phyloP scores from a whole-genome alignment of 2,888 invertebrate genomes.

The Leucozona laternaria region DNA sequence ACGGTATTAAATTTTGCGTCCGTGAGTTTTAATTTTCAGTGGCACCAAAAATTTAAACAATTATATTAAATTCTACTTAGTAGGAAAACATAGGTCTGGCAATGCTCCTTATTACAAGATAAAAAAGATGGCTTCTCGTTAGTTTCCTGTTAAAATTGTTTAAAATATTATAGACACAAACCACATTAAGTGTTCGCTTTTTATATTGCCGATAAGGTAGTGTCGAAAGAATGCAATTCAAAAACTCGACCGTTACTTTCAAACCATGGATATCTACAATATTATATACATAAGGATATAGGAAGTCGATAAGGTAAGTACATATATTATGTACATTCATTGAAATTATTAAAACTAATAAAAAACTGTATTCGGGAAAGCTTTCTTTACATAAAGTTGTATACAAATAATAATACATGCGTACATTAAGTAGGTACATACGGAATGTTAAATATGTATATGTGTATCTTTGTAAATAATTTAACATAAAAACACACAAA shows the following conservation, averaged over 20 bases:
- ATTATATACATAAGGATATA: no score
- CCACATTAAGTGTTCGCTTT: not conserved
- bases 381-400: not conserved
- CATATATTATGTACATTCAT: not conserved
- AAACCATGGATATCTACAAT: not conserved
- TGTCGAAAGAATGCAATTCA: not conserved
- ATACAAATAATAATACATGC: not conserved
- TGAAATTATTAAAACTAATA: not conserved
- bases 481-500: not conserved
- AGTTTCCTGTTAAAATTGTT: not conserved
- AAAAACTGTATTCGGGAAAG: not conserved
- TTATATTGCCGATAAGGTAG: conserved; percentile 12
- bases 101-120: not conserved
- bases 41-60: no score
- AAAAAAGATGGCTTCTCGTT: not conserved
- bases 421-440: not conserved
- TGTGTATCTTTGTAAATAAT: not conserved
- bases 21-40: no score
- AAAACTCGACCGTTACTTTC: not conserved
- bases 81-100: not conserved
- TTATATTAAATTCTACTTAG: no score
- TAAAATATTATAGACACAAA: not conserved
- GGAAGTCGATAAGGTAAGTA: no score
- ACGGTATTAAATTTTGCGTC: no score
- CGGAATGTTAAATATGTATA: not conserved